These are phyloP conservation scores for Coptodon rendalli DNA, from an alignment of 2,113 vertebrate species.

Conservation along the genomic window DNA sequence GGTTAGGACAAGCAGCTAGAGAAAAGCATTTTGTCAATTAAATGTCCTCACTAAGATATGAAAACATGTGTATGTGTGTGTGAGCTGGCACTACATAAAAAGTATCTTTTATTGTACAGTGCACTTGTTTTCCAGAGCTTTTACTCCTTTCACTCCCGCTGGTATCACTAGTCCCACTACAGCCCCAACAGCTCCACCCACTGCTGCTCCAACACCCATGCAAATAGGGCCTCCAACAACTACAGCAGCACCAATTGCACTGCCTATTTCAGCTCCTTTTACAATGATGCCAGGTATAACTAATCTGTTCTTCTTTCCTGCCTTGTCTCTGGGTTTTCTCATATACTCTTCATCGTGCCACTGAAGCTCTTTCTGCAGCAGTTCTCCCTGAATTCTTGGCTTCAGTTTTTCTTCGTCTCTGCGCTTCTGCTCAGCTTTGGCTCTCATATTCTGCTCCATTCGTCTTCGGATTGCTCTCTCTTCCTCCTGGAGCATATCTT, in stretches of 20 bases:
- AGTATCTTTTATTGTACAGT: not conserved
- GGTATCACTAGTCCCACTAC: not conserved
- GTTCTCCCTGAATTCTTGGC: too few relatives aligned
- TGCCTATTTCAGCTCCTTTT: not conserved
- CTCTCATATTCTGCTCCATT: not conserved
- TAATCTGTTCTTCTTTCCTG: conserved; percentile 3
- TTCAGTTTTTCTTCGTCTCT: not conserved
- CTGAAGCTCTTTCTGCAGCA: not conserved
- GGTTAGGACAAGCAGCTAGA: too few relatives aligned
- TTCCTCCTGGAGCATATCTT: not conserved
- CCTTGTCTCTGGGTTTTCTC: not conserved
- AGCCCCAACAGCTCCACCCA: not conserved
- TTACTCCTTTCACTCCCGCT: not conserved
- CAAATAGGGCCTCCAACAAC: not conserved
- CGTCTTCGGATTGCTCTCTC: not conserved
- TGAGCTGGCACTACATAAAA: too few relatives aligned
- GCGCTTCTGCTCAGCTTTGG: not conserved
- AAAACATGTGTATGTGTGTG: too few relatives aligned
- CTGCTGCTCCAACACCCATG: not conserved
- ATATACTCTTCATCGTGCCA: too few relatives aligned
- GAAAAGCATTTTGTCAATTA: too few relatives aligned
- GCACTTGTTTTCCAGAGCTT: not conserved
- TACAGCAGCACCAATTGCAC: not conserved
- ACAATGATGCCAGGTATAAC: not conserved
- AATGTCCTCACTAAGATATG: too few relatives aligned